These are phyloP conservation scores for Caenorhabditis doughertyi DNA, from an alignment of 2,888 invertebrate species.

Conservation along the genomic window DNA sequence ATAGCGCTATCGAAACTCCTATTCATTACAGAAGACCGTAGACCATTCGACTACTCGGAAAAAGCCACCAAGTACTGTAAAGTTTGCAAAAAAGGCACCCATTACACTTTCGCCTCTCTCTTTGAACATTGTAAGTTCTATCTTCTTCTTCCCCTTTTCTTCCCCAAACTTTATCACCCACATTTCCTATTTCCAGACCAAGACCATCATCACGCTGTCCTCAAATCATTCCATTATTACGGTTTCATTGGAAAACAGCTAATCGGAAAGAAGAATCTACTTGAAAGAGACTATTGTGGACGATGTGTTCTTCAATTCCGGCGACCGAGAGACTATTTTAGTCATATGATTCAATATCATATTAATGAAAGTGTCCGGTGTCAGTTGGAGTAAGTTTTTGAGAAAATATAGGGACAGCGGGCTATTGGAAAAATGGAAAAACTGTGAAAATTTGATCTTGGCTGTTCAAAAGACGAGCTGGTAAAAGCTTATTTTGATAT, in stretches of 20 bases:
- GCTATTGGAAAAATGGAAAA: no score
- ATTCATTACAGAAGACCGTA: slow-evolving; percentile 2
- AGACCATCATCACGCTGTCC: slow-evolving; percentile 26
- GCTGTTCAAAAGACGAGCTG: no score
- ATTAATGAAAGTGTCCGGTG: slow-evolving; percentile 44
- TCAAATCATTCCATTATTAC: slow-evolving; percentile 38
- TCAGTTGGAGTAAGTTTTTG: slow-evolving; percentile 44
- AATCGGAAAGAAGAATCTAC: slow-evolving; percentile 36
- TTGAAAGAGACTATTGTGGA: slow-evolving; percentile 28
- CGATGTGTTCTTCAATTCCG: slow-evolving; percentile 25
- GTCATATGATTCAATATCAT: slow-evolving; percentile 44
- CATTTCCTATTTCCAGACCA: slow-evolving; percentile 17
- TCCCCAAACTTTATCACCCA: not conserved
- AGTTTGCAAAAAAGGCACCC: slow-evolving; percentile 42
- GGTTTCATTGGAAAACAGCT: slow-evolving; percentile 17
- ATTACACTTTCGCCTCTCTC: slow-evolving; percentile 33
- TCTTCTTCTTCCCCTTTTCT: not conserved
- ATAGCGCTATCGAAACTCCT: not conserved
- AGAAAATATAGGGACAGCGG: not conserved
- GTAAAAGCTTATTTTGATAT: no score
- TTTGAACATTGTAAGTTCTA: slow-evolving; percentile 41
- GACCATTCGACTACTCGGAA: slow-evolving; percentile 2
- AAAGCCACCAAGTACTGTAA: slow-evolving; percentile 34
- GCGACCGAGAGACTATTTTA: slow-evolving; percentile 26
- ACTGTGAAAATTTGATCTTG: no score